A percentile compares a stretch with the other conserved stretches of the same genome.
Evolutionary conservation across 2,888 invertebrate species (phyloP).

Genomic region (Rambutsinella grinnellia): DNA sequence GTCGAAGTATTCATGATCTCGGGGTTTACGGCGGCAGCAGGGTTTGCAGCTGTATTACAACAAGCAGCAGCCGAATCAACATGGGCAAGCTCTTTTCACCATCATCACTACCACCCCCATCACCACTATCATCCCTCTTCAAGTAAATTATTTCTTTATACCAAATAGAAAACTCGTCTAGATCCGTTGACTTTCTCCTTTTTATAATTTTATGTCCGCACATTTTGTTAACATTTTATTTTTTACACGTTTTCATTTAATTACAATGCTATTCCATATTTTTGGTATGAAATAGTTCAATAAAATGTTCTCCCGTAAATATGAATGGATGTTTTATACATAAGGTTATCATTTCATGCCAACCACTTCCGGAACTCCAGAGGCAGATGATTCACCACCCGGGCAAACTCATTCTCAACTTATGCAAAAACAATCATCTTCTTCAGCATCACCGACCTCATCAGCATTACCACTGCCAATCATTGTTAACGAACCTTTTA

Average conservation of each 20-base stretch:
- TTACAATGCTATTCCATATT: neutral
- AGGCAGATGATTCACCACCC: conserved; percentile 52
- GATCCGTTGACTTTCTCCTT: neutral
- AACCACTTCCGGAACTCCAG: conserved; percentile 53
- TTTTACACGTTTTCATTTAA: too few relatives aligned
- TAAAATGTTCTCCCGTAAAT: too few relatives aligned
- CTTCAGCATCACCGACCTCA: conserved; percentile 23
- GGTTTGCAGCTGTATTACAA: conserved; percentile 56
- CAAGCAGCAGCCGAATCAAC: conserved; percentile 60
- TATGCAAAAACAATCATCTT: conserved; percentile 37
- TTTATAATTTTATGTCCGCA: neutral
- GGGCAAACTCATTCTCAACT: conserved; percentile 19
- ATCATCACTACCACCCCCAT: conserved; percentile 48
- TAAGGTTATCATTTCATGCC: conserved; percentile 56
- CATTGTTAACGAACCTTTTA: conserved; percentile 55
- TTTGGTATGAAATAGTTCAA: neutral
- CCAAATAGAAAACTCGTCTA: neutral
- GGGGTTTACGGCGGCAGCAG: conserved; percentile 58
- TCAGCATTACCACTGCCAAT: conserved; percentile 50
- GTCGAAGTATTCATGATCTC: conserved; percentile 56
- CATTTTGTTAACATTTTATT: too few relatives aligned
- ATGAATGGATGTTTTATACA: neutral
- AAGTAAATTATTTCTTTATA: conserved; percentile 27
- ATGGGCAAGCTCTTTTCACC: conserved; percentile 59
- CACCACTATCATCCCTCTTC: conserved; percentile 46